Percentiles rank a stretch among this genome's conserved stretches.
phyloP scores from a whole-genome alignment of 2,888 invertebrate genomes.

The Erpobdella octoculata region DNA sequence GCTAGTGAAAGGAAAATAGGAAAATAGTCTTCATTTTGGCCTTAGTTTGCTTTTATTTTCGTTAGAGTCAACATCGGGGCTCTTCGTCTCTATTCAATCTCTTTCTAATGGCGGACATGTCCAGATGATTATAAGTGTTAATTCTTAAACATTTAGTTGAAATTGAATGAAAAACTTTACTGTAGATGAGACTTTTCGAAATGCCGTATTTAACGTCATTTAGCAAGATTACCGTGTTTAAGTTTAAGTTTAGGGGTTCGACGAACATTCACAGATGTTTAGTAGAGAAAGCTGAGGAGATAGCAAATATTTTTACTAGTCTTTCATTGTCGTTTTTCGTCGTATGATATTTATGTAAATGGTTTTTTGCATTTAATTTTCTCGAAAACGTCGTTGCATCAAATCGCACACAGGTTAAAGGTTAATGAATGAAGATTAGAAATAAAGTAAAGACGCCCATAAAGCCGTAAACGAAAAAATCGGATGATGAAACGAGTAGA shows the following conservation, averaged over 20 bases:
- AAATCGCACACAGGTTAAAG: too few species aligned
- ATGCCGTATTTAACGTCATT: slow-evolving; percentile 3
- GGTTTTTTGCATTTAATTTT: not conserved
- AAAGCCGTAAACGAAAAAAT: too few species aligned
- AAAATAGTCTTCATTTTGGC: too few species aligned
- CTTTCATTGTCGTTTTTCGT: not conserved
- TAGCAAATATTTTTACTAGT: not conserved
- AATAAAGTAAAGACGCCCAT: too few species aligned
- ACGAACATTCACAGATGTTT: not conserved
- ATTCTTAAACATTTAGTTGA: too few species aligned
- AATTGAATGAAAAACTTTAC: too few species aligned
- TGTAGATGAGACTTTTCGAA: slow-evolving; percentile 8
- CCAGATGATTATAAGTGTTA: too few species aligned
- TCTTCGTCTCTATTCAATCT: slow-evolving; percentile 6
- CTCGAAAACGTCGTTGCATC: too few species aligned
- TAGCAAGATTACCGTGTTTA: not conserved
- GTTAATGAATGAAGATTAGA: too few species aligned
- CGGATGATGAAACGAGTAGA: not conserved
- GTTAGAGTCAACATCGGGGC: not conserved
- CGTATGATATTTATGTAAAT: not conserved
- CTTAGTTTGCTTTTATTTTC: slow-evolving; percentile 7
- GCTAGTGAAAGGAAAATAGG: too few species aligned
- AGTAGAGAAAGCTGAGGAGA: not conserved
- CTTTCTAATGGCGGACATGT: slow-evolving; percentile 2
- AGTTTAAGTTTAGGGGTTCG: slow-evolving; percentile 3